phyloP scores from a whole-genome alignment of 2,113 vertebrate genomes.

The Probosciger aterrimus region DNA sequence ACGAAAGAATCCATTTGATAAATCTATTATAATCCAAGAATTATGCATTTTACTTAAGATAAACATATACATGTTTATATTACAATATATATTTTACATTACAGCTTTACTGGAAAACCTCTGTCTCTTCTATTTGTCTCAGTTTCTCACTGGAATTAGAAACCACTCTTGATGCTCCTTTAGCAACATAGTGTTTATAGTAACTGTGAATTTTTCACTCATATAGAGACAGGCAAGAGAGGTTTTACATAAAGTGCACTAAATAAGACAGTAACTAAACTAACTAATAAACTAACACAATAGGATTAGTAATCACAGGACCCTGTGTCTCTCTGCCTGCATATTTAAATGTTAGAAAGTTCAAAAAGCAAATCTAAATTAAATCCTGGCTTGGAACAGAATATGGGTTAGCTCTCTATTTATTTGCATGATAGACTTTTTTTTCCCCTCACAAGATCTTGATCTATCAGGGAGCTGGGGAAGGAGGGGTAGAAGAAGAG shows the following conservation, averaged over 20 bases:
- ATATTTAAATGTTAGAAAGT: background rate
- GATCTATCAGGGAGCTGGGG: fast-evolving
- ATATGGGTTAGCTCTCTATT: background rate
- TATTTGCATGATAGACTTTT: background rate
- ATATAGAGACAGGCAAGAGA: background rate
- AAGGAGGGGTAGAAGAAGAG: background rate
- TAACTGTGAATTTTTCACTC: background rate
- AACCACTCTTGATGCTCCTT: background rate
- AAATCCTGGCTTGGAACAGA: background rate
- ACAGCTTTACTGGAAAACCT: background rate
- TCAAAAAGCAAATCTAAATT: background rate
- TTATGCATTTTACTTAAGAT: background rate
- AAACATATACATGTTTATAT: background rate
- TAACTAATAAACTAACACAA: background rate
- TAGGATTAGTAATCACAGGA: background rate
- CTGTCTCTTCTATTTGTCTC: background rate
- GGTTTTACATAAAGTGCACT: background rate
- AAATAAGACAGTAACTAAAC: background rate
- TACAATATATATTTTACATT: background rate
- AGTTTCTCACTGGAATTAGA: background rate
- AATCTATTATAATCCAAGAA: background rate
- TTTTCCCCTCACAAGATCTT: background rate
- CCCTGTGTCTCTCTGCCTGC: background rate
- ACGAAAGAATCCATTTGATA: background rate
- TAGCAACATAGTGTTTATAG: background rate